Percentiles rank a stretch among this genome's conserved stretches.
phyloP scores from a whole-genome alignment of 2,113 vertebrate genomes.

The Peromyscus leucopus region DNA sequence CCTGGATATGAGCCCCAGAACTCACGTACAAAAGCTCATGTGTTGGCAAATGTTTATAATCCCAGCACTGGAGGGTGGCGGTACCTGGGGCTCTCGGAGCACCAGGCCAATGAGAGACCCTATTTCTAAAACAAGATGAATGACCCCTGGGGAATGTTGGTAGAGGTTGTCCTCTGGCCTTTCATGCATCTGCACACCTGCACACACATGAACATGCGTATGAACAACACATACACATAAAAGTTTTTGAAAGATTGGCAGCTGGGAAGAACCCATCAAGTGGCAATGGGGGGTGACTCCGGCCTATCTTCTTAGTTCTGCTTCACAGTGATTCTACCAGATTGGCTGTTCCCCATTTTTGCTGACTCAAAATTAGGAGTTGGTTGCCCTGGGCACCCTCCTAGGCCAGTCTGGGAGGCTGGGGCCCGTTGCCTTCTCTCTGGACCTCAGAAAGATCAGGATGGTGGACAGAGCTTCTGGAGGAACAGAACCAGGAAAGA shows the following conservation, averaged over 20 bases:
- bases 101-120: neutral
- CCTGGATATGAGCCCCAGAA: neutral
- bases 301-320: neutral
- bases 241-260: neutral
- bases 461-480: neutral
- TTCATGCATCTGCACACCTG: neutral
- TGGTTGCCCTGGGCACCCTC: neutral
- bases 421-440: neutral
- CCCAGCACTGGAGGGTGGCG: no score
- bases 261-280: neutral
- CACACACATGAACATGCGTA: neutral
- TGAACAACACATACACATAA: neutral
- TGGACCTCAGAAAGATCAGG: neutral
- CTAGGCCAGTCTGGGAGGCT: neutral
- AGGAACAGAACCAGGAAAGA: neutral
- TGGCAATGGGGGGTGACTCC: neutral
- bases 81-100: neutral
- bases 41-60: neutral
- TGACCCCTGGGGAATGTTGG: neutral
- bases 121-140: neutral
- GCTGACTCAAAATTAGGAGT: neutral
- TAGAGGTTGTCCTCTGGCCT: neutral
- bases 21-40: no score
- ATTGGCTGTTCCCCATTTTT: neutral
- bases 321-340: neutral